Evolutionary conservation across 2,888 invertebrate species (phyloP).

Genomic region (Phortica magna): DNA sequence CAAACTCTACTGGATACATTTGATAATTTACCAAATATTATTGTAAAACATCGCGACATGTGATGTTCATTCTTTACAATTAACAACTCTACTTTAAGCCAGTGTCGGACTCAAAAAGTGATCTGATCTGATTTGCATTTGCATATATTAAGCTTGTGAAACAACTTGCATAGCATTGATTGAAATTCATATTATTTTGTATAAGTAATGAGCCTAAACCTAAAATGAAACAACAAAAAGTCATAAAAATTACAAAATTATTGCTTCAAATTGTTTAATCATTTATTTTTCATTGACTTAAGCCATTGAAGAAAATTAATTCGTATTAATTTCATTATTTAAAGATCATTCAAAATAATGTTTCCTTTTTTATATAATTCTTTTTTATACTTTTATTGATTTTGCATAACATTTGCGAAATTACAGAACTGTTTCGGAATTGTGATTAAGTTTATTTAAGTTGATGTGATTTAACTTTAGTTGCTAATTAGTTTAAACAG

Average conservation of each 20-base stretch:
- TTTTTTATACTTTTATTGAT: neutral
- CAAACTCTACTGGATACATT: too few relatives aligned
- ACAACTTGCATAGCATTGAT: neutral
- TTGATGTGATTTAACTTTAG: constrained; percentile 30
- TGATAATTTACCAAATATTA: too few relatives aligned
- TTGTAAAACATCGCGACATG: too few relatives aligned
- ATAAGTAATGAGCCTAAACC: neutral
- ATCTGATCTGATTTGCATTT: neutral
- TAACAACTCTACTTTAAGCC: neutral
- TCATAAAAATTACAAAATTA: neutral
- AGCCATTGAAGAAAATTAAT: too few relatives aligned
- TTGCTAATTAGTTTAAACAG: neutral
- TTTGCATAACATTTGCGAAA: neutral
- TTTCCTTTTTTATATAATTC: neutral
- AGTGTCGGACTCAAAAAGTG: neutral
- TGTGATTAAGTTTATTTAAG: constrained; percentile 30
- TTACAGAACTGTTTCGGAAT: constrained; percentile 20
- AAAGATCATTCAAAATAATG: neutral
- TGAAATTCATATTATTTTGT: neutral
- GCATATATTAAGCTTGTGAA: neutral
- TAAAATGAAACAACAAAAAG: neutral
- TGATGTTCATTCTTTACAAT: too few relatives aligned
- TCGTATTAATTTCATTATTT: too few relatives aligned
- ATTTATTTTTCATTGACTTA: neutral
- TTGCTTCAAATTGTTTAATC: neutral